Conservation (phyloP, 2,797 vertebrate species). For the Australoheros facetus region DNA sequence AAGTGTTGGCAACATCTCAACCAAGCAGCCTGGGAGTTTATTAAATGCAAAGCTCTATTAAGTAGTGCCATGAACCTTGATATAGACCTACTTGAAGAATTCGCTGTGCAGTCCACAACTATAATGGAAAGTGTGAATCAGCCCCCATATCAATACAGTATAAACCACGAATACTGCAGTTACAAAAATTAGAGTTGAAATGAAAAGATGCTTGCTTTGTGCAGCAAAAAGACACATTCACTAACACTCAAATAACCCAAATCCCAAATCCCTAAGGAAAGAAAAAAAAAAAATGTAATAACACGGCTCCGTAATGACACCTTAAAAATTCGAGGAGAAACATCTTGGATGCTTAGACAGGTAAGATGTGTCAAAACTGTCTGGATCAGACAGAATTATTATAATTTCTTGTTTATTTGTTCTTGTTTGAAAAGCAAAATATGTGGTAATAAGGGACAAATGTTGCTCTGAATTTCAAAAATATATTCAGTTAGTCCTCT, state of each 20-base stretch:
- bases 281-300: neutral
- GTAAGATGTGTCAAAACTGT: slow-evolving; percentile 22
- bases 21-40: slow-evolving; percentile 49
- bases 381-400: slow-evolving; percentile 27
- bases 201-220: slow-evolving; percentile 16
- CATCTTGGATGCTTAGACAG: slow-evolving; percentile 5
- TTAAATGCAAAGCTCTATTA: slow-evolving; percentile 71
- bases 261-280: slow-evolving; percentile 10
- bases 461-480: slow-evolving; percentile 28
- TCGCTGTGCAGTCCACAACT: slow-evolving; percentile 38
- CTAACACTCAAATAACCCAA: slow-evolving; percentile 12
- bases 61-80: slow-evolving; percentile 64
- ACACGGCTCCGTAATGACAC: slow-evolving; percentile 6
- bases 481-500: slow-evolving; percentile 25
- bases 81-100: slow-evolving; percentile 53
- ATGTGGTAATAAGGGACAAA: slow-evolving; percentile 31
- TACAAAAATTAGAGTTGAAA: slow-evolving; percentile 27
- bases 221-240: neutral
- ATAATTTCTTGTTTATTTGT: slow-evolving; percentile 30
- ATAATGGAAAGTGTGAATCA: slow-evolving; percentile 56
- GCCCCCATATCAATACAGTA: slow-evolving; percentile 42
- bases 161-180: slow-evolving; percentile 27
- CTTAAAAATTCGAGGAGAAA: slow-evolving; percentile 11
- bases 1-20: slow-evolving; percentile 57
- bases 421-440: slow-evolving; percentile 31